Conservation (phyloP, 2,113 vertebrate genomes). For the Scytalopus superciliaris region DNA sequence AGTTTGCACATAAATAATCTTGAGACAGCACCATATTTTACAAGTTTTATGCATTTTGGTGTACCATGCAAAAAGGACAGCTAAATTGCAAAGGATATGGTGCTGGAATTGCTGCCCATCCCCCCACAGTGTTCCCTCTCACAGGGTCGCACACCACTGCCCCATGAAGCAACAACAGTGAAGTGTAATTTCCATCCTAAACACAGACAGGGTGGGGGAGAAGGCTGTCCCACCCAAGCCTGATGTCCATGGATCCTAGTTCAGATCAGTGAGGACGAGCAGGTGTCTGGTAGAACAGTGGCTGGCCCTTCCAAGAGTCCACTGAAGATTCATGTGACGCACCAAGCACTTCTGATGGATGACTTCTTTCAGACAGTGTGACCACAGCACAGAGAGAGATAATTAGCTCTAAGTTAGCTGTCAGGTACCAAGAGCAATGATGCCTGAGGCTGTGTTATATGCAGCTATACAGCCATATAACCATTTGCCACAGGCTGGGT, state of each 20-base stretch:
- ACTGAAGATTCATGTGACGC: neutral
- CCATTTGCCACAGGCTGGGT: neutral
- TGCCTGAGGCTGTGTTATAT: neutral
- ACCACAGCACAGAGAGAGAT: neutral
- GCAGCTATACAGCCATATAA: neutral
- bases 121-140: neutral
- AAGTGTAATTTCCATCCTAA: neutral
- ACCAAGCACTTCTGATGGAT: neutral
- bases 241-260: neutral
- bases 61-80: neutral
- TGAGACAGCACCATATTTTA: neutral
- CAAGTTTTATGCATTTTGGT: neutral
- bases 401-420: slow-evolving; percentile 11
- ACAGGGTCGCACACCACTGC: no score
- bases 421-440: neutral
- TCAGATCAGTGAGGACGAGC: neutral
- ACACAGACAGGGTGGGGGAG: rapidly evolving
- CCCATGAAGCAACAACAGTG: neutral
- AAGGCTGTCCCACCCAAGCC: neutral
- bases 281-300: neutral
- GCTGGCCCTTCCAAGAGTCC: neutral
- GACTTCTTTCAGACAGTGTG: neutral
- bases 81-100: neutral
- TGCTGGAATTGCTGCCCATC: neutral
- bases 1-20: neutral